These are phyloP conservation scores for Lissonota sp. DNA, from an alignment of 2,888 invertebrate species.

Conservation along the genomic window DNA sequence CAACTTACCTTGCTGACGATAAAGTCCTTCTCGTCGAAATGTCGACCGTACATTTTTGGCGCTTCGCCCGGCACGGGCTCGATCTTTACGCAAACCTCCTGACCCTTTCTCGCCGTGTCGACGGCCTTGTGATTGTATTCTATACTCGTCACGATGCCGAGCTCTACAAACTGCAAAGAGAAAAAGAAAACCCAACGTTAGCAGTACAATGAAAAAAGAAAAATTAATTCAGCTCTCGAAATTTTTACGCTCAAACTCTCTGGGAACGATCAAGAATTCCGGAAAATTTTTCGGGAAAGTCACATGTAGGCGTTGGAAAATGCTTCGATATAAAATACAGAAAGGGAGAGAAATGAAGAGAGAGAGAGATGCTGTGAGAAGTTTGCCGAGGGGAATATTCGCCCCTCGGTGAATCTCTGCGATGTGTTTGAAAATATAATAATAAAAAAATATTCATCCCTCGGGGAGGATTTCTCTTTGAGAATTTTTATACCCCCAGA, in stretches of 20 bases:
- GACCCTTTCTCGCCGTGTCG: conserved; percentile 97
- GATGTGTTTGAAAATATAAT: conserved; percentile 1
- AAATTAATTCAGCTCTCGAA: not conserved
- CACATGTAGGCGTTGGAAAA: not conserved
- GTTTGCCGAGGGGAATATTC: not conserved
- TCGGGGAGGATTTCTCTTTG: conserved; percentile 3
- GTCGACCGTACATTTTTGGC: conserved; percentile 99
- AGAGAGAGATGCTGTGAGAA: not conserved
- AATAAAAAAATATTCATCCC: conserved; percentile 1
- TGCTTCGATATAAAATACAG: not conserved
- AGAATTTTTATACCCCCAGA: not conserved
- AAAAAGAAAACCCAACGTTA: not conserved
- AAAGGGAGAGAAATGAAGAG: not conserved
- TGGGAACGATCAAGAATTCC: not conserved
- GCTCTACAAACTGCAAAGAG: conserved; percentile 92
- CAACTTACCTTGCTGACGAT: conserved; percentile 95
- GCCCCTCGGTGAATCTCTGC: not conserved
- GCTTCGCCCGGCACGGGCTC: conserved; percentile 99
- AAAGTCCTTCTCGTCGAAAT: conserved; percentile 98
- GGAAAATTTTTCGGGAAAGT: not conserved
- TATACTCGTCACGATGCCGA: conserved; percentile 97
- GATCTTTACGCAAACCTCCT: conserved; percentile 98
- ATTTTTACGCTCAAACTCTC: not conserved
- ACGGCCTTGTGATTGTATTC: conserved; percentile 98
- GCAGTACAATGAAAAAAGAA: not conserved